A percentile compares a stretch with the other conserved stretches of the same genome.
Conservation (phyloP, 2,113 vertebrate genomes). For the Piprites chloris region DNA sequence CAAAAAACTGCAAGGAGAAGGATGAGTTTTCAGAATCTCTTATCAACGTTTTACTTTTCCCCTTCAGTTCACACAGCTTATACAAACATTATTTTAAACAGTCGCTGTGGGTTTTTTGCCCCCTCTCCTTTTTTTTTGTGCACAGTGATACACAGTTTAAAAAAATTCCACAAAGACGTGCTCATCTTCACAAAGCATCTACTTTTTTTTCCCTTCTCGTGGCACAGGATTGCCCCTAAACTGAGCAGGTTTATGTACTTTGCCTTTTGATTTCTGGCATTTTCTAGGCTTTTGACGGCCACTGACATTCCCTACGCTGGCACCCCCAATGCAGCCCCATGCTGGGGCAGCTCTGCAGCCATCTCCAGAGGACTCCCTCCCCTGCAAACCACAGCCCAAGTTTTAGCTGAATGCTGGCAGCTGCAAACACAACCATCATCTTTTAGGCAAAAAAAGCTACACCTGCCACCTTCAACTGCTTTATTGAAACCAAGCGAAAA, state of each 20-base stretch:
- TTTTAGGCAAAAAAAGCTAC: background rate
- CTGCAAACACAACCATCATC: background rate
- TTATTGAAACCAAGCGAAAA: background rate
- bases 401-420: background rate
- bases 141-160: background rate
- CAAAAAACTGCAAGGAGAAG: background rate
- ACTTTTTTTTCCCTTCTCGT: background rate
- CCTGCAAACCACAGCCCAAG: background rate
- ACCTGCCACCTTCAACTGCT: background rate
- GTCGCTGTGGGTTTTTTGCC: background rate
- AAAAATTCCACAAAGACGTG: background rate
- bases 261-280: background rate
- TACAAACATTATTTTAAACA: background rate
- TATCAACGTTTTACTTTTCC: background rate
- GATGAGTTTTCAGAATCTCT: background rate
- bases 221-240: background rate
- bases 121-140: background rate
- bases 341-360: background rate
- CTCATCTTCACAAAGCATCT: background rate
- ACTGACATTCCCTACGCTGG: background rate
- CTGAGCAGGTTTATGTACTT: background rate
- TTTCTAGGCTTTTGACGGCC: background rate
- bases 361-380: background rate
- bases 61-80: background rate
- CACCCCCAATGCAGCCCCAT: fast-evolving